These are phyloP conservation scores for Smittia aterrima DNA, from an alignment of 2,888 invertebrate species.

Conservation along the genomic window DNA sequence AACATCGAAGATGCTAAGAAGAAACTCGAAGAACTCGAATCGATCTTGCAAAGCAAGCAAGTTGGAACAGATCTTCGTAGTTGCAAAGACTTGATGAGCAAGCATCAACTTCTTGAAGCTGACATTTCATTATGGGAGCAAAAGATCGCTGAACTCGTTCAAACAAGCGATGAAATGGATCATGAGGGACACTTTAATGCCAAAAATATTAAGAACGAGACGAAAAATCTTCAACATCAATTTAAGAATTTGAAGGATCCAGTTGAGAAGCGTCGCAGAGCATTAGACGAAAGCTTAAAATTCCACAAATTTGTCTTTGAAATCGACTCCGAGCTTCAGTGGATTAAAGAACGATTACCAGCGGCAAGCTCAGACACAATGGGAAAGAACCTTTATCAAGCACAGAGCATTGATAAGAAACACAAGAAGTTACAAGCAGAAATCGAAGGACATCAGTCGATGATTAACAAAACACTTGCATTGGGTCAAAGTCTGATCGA, in stretches of 20 bases:
- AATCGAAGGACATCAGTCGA: constrained; percentile 79
- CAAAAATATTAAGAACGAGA: constrained; percentile 75
- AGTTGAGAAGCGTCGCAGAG: constrained; percentile 67
- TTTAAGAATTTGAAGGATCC: constrained; percentile 72
- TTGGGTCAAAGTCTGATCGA: constrained; percentile 73
- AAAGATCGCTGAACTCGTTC: constrained; percentile 73
- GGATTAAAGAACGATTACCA: constrained; percentile 89
- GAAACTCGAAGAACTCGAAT: constrained; percentile 82
- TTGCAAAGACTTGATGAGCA: constrained; percentile 85
- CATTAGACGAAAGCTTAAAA: constrained; percentile 78
- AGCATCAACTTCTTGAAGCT: constrained; percentile 83
- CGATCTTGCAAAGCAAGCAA: constrained; percentile 73
- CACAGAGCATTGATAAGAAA: constrained; percentile 88
- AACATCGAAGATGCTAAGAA: constrained; percentile 86
- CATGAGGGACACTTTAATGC: constrained; percentile 95
- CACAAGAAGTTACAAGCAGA: constrained; percentile 91
- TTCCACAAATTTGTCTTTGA: constrained; percentile 94
- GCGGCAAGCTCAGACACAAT: constrained; percentile 72
- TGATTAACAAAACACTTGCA: constrained; percentile 78
- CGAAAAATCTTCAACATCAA: constrained; percentile 68
- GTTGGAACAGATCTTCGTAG: constrained; percentile 86
- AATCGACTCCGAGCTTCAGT: constrained; percentile 87
- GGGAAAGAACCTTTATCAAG: constrained; percentile 86
- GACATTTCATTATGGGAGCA: constrained; percentile 83
- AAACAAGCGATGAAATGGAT: constrained; percentile 84